These are phyloP conservation scores for Ennomos erosarius DNA, from an alignment of 2,888 invertebrate species.

Conservation along the genomic window DNA sequence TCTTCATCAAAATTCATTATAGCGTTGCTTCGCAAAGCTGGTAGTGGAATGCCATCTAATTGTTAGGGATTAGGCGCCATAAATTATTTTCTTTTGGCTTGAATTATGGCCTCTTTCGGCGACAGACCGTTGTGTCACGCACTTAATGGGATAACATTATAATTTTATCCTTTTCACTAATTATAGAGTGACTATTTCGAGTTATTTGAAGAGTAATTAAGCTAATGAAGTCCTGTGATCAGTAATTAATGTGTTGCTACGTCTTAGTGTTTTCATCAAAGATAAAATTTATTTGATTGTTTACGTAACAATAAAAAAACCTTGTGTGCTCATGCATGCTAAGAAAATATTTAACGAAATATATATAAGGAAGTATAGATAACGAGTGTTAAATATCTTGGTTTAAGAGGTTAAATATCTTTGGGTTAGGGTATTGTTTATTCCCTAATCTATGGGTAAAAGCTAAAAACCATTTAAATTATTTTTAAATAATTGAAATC, in stretches of 20 bases:
- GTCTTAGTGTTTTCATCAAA: too few relatives aligned
- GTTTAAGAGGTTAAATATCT: too few relatives aligned
- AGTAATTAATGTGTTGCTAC: neutral
- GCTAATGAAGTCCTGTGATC: conserved; percentile 16
- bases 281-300: too few relatives aligned
- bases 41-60: neutral
- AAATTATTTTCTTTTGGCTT: conserved; percentile 75
- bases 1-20: neutral
- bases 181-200: conserved; percentile 40
- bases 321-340: too few relatives aligned
- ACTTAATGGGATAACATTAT: conserved; percentile 64
- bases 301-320: too few relatives aligned
- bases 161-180: conserved; percentile 52
- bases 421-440: too few relatives aligned
- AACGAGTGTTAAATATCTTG: too few relatives aligned
- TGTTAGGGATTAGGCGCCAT: conserved; percentile 64
- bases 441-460: too few relatives aligned
- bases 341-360: too few relatives aligned
- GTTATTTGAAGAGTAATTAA: conserved; percentile 18
- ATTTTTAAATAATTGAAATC: too few relatives aligned
- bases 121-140: conserved; percentile 71
- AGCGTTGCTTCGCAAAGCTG: conserved; percentile 2
- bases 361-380: too few relatives aligned
- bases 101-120: conserved; percentile 66
- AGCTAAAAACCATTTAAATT: too few relatives aligned